Evolutionary conservation across 2,888 invertebrate genomes (phyloP), one percentile per base, ranked within the genome.

Genomic region (Drosophila anomalipes): DNA sequence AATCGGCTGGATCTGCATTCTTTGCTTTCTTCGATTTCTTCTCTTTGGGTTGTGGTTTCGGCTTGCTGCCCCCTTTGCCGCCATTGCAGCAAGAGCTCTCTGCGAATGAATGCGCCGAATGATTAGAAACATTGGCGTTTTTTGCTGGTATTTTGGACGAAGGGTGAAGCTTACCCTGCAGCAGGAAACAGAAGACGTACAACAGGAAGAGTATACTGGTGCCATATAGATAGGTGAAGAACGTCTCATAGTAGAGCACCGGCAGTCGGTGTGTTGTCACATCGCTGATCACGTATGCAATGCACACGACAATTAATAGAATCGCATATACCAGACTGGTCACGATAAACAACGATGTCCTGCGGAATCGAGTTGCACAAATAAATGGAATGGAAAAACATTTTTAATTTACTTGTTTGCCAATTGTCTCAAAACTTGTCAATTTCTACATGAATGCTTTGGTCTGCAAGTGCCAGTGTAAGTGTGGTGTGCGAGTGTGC

Each of bases 241-340:
- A 98, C 86, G 97, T 98, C 95, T 98, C 98, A 94, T 98, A 98
- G 94, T 98, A 98, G 94, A 97, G 97, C 79, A 97, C 95, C 81
- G 98, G 98, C 86, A 98, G 95, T 94, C 97, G 97, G 94, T 97
- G 97, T 83, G 98, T 98, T 92, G 98, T 97, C 91, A 98, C 97
- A 94, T 99, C 98, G 91, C 98, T 97, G 94, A 98, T 96, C 91
- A 98, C 98, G 94, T 98, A 97, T 79, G 98, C 98, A 93, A 98
- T 95, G 94, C 98, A 99, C 73, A 98, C 96, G 86, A 98, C 98
- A 86, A 98, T 97, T 93, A 98, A 95, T 78, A 98, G 96, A 94
- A 98, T 98, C 92, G 98, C 98, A 94, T 99, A 99, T 92, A 98
- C 97, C 94, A 98, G 97, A 94, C 98, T 98, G 95, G 98, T 97